Evolutionary conservation across 2,888 invertebrate species (phyloP), one percentile per base, ranked within the genome.

Genomic region (Nomada hirtipes): DNA sequence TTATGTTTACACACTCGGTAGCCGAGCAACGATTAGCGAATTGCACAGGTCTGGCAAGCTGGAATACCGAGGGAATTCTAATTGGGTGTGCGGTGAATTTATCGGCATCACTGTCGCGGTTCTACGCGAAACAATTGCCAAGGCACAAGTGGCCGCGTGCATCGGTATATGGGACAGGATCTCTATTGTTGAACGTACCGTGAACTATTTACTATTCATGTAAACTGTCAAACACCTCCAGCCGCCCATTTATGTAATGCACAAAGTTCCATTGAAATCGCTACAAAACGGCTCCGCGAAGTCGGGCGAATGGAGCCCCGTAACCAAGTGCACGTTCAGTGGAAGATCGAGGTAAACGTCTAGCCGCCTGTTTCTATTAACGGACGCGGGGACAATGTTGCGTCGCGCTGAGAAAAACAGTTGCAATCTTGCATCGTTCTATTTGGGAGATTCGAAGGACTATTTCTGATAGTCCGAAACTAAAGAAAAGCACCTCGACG

Each of bases 161-260:
- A 10, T n/a, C n/a, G n/a, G n/a, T 18, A 50, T 50, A n/a, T n/a
- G n/a, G 53, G 9, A n/a, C 53, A 15, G 4, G 53, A 18, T 53
- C n/a, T n/a, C n/a, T n/a, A 53, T 53, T 53, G 53, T 53, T 0
- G 10, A 53, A n/a, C 9, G n/a, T 53, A 4, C n/a, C 53, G 53
- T 53, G n/a, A 53, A 53, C 53, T 53, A 53, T 53, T 53, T 53
- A 53, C 53, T n/a, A n/a, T n/a, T 53, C 53, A n/a, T n/a, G n/a
- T 10, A n/a, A 53, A 53, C 53, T 53, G 53, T 53, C 53, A n/a
- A 53, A 53, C 53, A 10, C 10, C 36, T 10, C 2, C 9, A 20
- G 9, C n/a, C 53, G 18, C 15, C 15, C 50, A 50, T n/a, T 18
- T 53, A 47, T 47, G 47, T 47, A 47, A n/a, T 20, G 53, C 7